Evolutionary conservation across 1,140 invertebrate genomes (phyloP), one percentile per base, ranked within the genome.

Genomic region (Drosophila burlai): DNA sequence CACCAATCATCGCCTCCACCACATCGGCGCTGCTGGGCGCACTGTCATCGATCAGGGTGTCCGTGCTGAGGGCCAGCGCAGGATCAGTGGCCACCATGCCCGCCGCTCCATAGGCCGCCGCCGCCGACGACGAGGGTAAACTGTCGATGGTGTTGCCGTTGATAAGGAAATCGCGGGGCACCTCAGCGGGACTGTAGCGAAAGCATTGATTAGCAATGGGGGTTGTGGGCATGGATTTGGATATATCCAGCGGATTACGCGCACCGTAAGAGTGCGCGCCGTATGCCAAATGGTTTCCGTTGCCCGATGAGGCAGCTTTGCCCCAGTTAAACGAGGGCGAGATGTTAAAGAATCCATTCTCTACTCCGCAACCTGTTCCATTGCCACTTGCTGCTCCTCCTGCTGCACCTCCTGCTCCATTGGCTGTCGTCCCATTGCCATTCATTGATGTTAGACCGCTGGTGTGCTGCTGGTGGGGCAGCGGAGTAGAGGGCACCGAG

Each of bases 211-310:
- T 92, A 11, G 89, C 91, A 61, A 91, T 93, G 38, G 95, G 95
- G 43, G 95, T 96, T 4, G 95, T 95, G 52, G 95, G 95, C 92
- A 95, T 95, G 1, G 95, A 95, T 78, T 95, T 95, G 2, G 95
- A 95, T 54, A 94, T 94, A 76, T 93, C 91, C 45, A 90, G 69
- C 1, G 76, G 59, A 58, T 76, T 83, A 34, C 87, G 80, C 13
- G 85, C 34, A 34, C 49, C 61, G 26, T 77, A 83, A 15, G 73
- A 59, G 15, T 75, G 68, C 5, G 69, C 6, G 4, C 31, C 18
- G 10, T 73, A 68, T 16, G 34, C 49, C 26, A 66, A 15, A 11
- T 46, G 58, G 7, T 45, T 46, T n/a, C 38, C 50, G 67, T 59
- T 72, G 18, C 47, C n/a, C 24, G 73, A 73, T 72, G 77, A 62